A percentile compares a stretch with the other conserved stretches of the same genome.
Evolutionary conservation across 2,113 vertebrate genomes (phyloP).

Genomic region (Osmerus eperlanus): DNA sequence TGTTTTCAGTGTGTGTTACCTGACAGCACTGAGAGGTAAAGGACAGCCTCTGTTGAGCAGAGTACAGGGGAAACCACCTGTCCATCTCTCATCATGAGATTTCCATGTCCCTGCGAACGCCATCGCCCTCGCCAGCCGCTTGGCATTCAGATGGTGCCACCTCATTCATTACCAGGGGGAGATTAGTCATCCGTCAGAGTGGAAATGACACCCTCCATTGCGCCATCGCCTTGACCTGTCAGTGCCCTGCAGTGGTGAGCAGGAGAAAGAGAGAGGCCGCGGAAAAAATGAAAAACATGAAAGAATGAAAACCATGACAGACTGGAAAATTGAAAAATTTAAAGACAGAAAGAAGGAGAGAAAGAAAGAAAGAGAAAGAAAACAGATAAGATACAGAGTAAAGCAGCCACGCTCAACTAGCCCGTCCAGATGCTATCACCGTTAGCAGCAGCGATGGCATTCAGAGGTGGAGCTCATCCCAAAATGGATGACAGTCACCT

Average conservation of each 20-base stretch:
- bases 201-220: constrained; percentile 16
- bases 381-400: background rate
- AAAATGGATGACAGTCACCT: no score
- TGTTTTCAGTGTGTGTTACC: background rate
- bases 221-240: constrained; percentile 48
- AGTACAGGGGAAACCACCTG: background rate
- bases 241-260: constrained; percentile 17
- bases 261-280: background rate
- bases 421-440: no score
- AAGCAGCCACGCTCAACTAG: no score
- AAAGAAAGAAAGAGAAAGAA: background rate
- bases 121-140: constrained; percentile 44
- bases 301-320: background rate
- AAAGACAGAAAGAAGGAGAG: background rate
- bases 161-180: constrained; percentile 59
- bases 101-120: constrained; percentile 30
- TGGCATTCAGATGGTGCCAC: constrained; percentile 53
- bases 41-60: background rate
- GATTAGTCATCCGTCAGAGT: constrained; percentile 63
- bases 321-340: background rate
- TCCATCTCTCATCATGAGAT: constrained; percentile 20
- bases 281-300: background rate
- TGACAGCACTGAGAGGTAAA: background rate
- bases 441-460: no score
- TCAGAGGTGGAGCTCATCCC: no score